A percentile compares a stretch with the other conserved stretches of the same genome.
These are phyloP conservation scores for Tethya wilhelma DNA, from an alignment of 37 sponge, comb jelly and placozoan genomes.

Conservation along the genomic window DNA sequence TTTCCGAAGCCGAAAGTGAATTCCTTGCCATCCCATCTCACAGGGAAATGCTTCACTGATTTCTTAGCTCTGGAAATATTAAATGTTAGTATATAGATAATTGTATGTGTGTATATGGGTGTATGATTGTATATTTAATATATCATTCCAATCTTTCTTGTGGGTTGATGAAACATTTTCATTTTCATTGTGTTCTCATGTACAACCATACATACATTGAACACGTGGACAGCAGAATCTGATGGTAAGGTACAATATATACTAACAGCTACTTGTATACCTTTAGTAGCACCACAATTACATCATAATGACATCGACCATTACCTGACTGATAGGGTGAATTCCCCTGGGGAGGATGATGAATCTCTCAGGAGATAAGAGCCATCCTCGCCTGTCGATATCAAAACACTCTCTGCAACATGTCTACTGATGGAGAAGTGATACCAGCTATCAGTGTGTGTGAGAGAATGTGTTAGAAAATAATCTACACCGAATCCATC, in stretches of 20 bases:
- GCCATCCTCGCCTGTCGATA: conserved; percentile 79
- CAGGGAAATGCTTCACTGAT: conserved; percentile 85
- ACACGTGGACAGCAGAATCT: no score
- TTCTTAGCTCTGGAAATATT: conserved; percentile 46
- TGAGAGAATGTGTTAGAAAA: no score
- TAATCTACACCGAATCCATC: not conserved
- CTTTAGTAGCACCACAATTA: no score
- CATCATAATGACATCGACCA: no score
- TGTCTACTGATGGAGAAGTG: conserved; percentile 61
- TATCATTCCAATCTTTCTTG: no score
- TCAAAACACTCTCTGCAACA: conserved; percentile 72
- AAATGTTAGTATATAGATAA: not conserved
- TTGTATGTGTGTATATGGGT: no score
- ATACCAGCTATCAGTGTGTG: conserved; percentile 45
- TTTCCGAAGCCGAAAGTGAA: conserved; percentile 85
- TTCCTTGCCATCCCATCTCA: conserved; percentile 76
- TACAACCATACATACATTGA: no score
- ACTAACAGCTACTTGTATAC: no score
- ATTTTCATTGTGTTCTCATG: no score
- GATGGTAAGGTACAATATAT: no score
- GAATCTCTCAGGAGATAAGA: conserved; percentile 62
- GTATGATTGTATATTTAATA: no score
- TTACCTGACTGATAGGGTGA: conserved; percentile 72
- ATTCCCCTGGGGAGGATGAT: conserved; percentile 44
- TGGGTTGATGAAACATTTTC: no score